Conservation (phyloP, 2,113 vertebrate genomes). For the Austrofundulus limnaeus region DNA sequence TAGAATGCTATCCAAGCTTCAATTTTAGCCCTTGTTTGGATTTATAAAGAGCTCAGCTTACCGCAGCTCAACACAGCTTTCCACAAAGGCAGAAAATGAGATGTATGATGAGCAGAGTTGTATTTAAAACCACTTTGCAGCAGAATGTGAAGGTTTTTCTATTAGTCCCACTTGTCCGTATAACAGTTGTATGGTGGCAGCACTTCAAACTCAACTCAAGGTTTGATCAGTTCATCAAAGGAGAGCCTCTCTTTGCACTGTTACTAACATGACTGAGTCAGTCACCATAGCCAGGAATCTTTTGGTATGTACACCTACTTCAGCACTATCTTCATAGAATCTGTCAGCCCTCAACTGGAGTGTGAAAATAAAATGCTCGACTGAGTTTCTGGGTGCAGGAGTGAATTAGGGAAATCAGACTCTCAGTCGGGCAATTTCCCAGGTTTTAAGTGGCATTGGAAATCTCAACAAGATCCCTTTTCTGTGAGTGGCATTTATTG, state of each 20-base stretch:
- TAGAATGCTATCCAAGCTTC: constrained; percentile 18
- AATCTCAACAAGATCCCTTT: constrained; percentile 59
- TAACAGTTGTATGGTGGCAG: constrained; percentile 31
- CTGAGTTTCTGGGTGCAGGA: constrained; percentile 54
- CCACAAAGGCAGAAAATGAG: constrained; percentile 29
- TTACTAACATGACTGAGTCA: constrained; percentile 45
- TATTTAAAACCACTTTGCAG: constrained; percentile 46
- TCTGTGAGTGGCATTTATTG: constrained; percentile 60
- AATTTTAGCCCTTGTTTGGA: constrained; percentile 35
- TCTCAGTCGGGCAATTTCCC: constrained; percentile 66
- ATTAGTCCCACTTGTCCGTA: constrained; percentile 43
- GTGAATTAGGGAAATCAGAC: constrained; percentile 71
- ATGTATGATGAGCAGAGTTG: constrained; percentile 45
- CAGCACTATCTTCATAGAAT: constrained; percentile 56
- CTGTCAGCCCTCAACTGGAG: constrained; percentile 49
- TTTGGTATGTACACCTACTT: constrained; percentile 39
- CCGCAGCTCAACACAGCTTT: constrained; percentile 37
- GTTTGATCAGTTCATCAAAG: constrained; percentile 61
- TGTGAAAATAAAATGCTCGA: constrained; percentile 62
- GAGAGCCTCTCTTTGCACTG: constrained; percentile 45
- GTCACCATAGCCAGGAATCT: constrained; percentile 52
- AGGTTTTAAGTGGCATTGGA: constrained; percentile 65
- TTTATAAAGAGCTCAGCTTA: constrained; percentile 34
- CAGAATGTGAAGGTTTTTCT: constrained; percentile 34
- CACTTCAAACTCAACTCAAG: constrained; percentile 25